Conservation (phyloP, 2,113 vertebrate species). For the Plestiodon gilberti region DNA sequence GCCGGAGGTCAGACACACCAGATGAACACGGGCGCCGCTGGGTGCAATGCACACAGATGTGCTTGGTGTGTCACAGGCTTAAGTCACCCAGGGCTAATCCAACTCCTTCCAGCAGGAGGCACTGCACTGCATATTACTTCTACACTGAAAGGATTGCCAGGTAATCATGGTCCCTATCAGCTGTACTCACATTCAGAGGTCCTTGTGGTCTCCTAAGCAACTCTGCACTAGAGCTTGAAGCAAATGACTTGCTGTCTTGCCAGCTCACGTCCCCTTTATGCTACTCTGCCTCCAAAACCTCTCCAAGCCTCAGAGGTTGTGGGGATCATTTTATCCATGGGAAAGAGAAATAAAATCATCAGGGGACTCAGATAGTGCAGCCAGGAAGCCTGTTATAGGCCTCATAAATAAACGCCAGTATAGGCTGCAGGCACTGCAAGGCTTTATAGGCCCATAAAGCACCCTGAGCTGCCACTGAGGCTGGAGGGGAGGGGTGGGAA, state of each 20-base stretch:
- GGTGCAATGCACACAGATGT: no score
- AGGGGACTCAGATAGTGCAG: constrained; percentile 43
- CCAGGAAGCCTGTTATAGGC: constrained; percentile 60
- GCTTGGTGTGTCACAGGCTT: background rate
- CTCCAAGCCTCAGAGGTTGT: fast-evolving
- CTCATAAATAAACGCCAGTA: constrained; percentile 66
- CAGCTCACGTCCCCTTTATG: background rate
- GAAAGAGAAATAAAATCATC: constrained; percentile 17
- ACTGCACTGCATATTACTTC: background rate
- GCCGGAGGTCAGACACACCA: no score
- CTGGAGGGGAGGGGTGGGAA: constrained; percentile 65
- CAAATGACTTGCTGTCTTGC: background rate
- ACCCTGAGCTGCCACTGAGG: constrained; percentile 60
- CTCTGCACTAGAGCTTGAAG: background rate
- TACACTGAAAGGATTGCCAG: background rate
- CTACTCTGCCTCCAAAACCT: background rate
- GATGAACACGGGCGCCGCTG: no score
- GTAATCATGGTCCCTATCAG: background rate
- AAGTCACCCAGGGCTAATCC: background rate
- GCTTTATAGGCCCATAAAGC: constrained; percentile 73
- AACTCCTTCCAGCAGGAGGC: background rate
- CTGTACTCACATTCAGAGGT: background rate
- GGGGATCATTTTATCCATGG: background rate
- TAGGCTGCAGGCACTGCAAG: constrained; percentile 64
- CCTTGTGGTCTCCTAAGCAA: background rate